Base-by-base conservation (phyloP, 2,113 vertebrate genomes). In the Varanus komodoensis region DNA sequence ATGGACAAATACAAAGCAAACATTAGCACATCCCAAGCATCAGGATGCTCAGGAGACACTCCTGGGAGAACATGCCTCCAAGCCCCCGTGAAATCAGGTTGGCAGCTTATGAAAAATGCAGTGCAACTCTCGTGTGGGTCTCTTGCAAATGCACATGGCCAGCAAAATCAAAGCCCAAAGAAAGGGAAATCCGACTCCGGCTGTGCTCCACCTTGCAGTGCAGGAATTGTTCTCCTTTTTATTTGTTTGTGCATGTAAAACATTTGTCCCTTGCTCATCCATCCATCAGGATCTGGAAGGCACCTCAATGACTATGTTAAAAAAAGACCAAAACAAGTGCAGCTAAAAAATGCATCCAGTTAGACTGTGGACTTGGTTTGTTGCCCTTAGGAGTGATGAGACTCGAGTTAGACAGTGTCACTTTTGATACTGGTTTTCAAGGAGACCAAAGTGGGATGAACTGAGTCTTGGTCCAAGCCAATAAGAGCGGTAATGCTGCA, bases 81-180 rank as follows among this genome's bases (percentile, higher is more conserved):
- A 91, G 86, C 48, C 80, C 86, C 90, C 74, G 25, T 91, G 90
- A 87, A 91, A 91, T 91, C 86, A 77, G 61, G 71, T 77, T 91
- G 90, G 86, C 86, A 91, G 90, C 80, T 91, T 84, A 91, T 91
- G 86, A 87, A 91, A 84, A 48, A 91, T 91, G 86, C 73, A 91
- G 78, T 3, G 23, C 61, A 3, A 44, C 34, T 78, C 74, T 21
- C 90, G 84, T 38, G 61, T 68, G 86, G n/a, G 57, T 34, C 52
- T 81, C 84, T 2, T 29, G 44, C 77, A 34, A 29, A 57, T 52
- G 61, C 38, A 12, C 85, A 44, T 32, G 5, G 23, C 32, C 61
- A 14, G 9, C 38, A 87, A 78, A 48, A 12, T 44, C 27, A 29
- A 27, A 67, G 48, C 61, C 44, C 64, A 52, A 9, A 54, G 32